Percentiles rank a stretch among this genome's conserved stretches.
Conservation (phyloP, 64 coral and sea anemone species). For the Actinia equina region DNA sequence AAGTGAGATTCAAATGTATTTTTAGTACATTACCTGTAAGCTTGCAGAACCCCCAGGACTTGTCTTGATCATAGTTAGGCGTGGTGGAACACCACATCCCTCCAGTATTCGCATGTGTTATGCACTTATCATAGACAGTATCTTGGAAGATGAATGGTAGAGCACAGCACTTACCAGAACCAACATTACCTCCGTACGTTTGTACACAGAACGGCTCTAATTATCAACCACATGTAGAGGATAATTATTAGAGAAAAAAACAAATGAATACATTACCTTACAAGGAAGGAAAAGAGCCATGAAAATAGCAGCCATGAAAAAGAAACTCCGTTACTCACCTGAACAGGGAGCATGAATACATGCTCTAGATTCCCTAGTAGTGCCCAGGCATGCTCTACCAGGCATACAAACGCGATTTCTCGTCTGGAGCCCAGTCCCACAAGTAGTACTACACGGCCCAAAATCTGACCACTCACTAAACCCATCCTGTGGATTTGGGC, state of each 20-base stretch:
- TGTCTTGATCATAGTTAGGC: constrained; percentile 64
- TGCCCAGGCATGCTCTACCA: constrained; percentile 41
- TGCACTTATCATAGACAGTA: constrained; percentile 24
- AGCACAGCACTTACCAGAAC: constrained; percentile 46
- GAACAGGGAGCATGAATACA: constrained; percentile 64
- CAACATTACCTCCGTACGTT: constrained; percentile 26
- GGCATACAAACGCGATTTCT: constrained; percentile 62
- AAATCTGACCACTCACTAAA: constrained; percentile 77
- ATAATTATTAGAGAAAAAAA: background rate
- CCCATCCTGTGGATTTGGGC: background rate
- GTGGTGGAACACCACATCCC: constrained; percentile 64
- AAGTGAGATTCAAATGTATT: background rate
- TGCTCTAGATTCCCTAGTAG: constrained; percentile 42
- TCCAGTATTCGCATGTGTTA: constrained; percentile 35
- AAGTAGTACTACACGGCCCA: constrained; percentile 53
- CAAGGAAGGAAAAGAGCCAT: too few relatives aligned
- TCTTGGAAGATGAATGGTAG: constrained; percentile 56
- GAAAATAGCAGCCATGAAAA: too few relatives aligned
- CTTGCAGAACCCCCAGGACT: constrained; percentile 64
- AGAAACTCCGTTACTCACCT: constrained; percentile 12
- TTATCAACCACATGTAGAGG: background rate
- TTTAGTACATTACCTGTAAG: constrained; percentile 32
- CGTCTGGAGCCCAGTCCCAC: constrained; percentile 62
- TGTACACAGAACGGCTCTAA: constrained; percentile 4
- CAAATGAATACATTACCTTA: background rate